These are phyloP conservation scores for Dichetophora obliterata DNA, from an alignment of 2,888 invertebrate species.

Conservation along the genomic window DNA sequence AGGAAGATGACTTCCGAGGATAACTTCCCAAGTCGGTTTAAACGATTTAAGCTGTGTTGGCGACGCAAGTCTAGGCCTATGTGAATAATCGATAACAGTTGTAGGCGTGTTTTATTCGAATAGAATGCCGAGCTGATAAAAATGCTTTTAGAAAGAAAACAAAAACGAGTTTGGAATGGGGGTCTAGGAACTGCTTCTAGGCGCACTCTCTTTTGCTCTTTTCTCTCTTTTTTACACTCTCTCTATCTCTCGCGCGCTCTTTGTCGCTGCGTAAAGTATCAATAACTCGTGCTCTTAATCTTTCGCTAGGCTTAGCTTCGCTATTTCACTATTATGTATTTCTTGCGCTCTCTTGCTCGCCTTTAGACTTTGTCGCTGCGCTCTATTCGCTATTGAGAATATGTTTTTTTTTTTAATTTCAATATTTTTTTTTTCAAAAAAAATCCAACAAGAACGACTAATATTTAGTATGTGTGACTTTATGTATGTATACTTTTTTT, in stretches of 20 bases:
- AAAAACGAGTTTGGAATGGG: neutral
- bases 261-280: neutral
- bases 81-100: conserved; percentile 38
- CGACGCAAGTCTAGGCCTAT: conserved; percentile 23
- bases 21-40: neutral
- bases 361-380: neutral
- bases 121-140: neutral
- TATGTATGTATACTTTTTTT: conserved; percentile 27
- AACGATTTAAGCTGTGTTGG: neutral
- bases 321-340: neutral
- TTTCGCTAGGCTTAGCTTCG: neutral
- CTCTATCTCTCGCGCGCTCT: neutral
- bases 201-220: neutral
- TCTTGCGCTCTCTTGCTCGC: conserved; percentile 10
- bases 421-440: neutral
- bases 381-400: conserved; percentile 11
- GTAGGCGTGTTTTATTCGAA: conserved; percentile 29
- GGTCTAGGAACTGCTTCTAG: neutral
- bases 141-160: neutral
- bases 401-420: conserved; percentile 16
- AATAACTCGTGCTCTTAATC: neutral
- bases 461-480: neutral
- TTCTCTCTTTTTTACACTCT: conserved; percentile 12
- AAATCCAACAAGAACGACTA: no score
- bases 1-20: neutral